phyloP scores from a whole-genome alignment of 2,113 vertebrate species.

The Cyanoramphus novaezelandiae region DNA sequence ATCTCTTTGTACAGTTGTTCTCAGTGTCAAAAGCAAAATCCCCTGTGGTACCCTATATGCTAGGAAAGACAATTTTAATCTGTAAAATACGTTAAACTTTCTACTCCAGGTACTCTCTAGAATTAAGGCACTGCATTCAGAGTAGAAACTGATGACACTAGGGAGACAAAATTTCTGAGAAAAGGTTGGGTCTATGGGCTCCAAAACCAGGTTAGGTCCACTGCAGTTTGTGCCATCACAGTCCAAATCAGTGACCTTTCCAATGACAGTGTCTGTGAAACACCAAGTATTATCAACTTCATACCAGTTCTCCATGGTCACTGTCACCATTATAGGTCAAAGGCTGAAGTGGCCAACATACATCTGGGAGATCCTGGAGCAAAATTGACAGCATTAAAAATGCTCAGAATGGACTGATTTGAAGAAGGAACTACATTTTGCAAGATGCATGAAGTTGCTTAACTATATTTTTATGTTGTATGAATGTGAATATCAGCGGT shows the following conservation, averaged over 20 bases:
- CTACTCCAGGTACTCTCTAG: neutral
- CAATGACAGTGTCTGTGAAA: neutral
- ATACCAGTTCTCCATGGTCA: neutral
- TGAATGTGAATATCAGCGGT: neutral
- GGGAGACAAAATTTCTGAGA: neutral
- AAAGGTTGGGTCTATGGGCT: neutral
- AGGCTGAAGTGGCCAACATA: neutral
- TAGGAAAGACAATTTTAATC: neutral
- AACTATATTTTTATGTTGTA: neutral
- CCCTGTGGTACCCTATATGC: neutral
- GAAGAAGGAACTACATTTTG: neutral
- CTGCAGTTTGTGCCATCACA: neutral
- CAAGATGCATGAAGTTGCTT: neutral
- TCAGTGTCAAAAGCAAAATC: neutral
- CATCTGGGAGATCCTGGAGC: neutral
- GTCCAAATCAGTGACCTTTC: neutral
- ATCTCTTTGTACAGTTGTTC: neutral
- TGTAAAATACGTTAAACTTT: neutral
- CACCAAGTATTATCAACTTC: neutral
- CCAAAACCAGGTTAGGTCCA: neutral
- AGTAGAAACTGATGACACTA: neutral
- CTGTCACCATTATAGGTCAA: neutral
- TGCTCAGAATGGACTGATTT: neutral
- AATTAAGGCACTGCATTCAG: neutral
- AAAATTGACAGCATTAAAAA: neutral